A percentile compares a stretch with the other conserved stretches of the same genome.
phyloP scores from a whole-genome alignment of 1,140 invertebrate species.

The Euwallacea similis region DNA sequence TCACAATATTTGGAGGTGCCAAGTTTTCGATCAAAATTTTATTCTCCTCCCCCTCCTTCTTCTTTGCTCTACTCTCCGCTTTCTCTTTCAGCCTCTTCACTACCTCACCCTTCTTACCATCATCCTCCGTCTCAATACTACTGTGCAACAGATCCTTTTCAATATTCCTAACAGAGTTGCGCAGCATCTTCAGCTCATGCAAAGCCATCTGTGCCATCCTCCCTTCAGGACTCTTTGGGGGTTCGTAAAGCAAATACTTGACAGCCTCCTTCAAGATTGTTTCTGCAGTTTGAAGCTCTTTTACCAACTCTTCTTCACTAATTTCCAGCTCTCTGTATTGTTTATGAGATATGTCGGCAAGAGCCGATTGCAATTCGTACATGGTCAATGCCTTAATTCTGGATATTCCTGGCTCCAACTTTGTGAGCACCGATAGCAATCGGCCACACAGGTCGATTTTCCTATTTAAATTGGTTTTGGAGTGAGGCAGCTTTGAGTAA shows the following conservation, averaged over 20 bases:
- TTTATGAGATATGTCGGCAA: slow-evolving; percentile 65
- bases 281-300: slow-evolving; percentile 54
- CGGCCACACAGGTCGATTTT: slow-evolving; percentile 69
- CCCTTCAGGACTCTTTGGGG: slow-evolving; percentile 71
- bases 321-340: slow-evolving; percentile 62
- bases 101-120: slow-evolving; percentile 24
- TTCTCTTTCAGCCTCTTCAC: slow-evolving; percentile 28
- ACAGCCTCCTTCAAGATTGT: slow-evolving; percentile 64
- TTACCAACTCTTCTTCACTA: slow-evolving; percentile 55
- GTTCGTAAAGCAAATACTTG: slow-evolving; percentile 70
- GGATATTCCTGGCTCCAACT: slow-evolving; percentile 73
- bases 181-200: slow-evolving; percentile 64
- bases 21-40: neutral
- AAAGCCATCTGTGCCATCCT: slow-evolving; percentile 66
- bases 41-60: neutral
- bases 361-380: slow-evolving; percentile 72
- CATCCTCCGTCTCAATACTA: neutral
- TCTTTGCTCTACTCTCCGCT: slow-evolving; percentile 14
- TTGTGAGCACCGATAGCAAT: slow-evolving; percentile 65
- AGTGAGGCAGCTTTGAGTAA: slow-evolving; percentile 59
- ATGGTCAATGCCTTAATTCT: slow-evolving; percentile 70
- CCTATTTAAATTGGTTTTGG: slow-evolving; percentile 61
- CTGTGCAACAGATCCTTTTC: slow-evolving; percentile 27
- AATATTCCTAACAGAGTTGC: slow-evolving; percentile 42
- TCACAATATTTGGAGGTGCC: neutral